phyloP scores from a whole-genome alignment of 2,113 vertebrate genomes.

The Mastomys coucha region DNA sequence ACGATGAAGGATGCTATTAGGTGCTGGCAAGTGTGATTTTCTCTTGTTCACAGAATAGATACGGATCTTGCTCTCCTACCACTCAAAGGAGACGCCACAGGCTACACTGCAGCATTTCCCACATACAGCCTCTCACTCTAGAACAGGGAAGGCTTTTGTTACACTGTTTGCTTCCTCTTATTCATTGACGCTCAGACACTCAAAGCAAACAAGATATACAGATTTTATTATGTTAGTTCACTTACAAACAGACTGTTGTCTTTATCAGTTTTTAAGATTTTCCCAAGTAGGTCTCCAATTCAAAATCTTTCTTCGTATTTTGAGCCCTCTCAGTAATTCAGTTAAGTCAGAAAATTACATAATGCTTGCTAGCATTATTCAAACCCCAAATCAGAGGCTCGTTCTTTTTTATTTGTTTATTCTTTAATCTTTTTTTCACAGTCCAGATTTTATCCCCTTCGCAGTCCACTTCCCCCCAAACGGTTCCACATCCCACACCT shows the following conservation, averaged over 20 bases:
- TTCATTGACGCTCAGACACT: not conserved
- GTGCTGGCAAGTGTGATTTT: conserved; percentile 28
- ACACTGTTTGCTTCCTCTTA: not conserved
- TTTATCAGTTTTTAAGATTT: conserved; percentile 49
- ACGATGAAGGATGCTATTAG: conserved; percentile 47
- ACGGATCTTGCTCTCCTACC: conserved; percentile 17
- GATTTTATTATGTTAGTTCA: conserved; percentile 31
- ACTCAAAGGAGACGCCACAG: not conserved
- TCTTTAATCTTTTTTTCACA: no score
- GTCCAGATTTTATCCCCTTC: no score
- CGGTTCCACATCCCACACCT: no score
- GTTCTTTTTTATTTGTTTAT: not conserved
- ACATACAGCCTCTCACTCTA: not conserved
- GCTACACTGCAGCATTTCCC: not conserved
- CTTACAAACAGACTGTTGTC: not conserved
- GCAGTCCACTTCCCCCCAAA: no score
- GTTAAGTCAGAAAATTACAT: not conserved
- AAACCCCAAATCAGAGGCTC: not conserved
- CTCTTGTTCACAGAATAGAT: conserved; percentile 27
- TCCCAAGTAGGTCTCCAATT: conserved; percentile 34
- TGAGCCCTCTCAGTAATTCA: not conserved
- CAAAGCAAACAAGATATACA: not conserved
- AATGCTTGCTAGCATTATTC: not conserved
- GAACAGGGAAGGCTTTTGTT: not conserved
- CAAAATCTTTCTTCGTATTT: not conserved